A percentile compares a stretch with the other conserved stretches of the same genome.
Evolutionary conservation across 1,140 invertebrate species (phyloP).

Genomic region (Holotrichia oblita): DNA sequence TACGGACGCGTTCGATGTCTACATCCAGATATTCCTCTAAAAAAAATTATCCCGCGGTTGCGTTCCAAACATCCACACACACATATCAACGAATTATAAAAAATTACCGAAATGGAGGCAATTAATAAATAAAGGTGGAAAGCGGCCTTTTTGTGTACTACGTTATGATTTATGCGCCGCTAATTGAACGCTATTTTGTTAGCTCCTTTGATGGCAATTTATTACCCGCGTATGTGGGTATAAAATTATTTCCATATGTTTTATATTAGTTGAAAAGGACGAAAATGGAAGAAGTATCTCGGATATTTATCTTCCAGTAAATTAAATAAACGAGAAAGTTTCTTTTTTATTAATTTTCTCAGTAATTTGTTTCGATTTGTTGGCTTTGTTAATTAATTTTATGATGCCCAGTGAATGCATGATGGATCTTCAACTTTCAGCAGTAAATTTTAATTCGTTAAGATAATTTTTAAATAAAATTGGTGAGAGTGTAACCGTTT

Average conservation of each 20-base stretch:
- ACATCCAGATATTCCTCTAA: neutral
- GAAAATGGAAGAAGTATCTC: neutral
- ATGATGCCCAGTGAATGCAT: no score
- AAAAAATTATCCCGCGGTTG: neutral
- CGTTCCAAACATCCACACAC: neutral
- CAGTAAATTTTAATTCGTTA: no score
- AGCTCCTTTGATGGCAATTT: neutral
- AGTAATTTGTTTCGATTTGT: no score
- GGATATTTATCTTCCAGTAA: neutral
- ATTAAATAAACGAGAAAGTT: neutral
- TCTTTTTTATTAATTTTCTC: no score
- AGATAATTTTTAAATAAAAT: no score
- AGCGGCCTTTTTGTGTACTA: neutral
- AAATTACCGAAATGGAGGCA: neutral
- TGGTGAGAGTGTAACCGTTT: no score
- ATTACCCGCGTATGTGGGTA: neutral
- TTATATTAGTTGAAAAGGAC: neutral
- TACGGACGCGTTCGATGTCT: neutral
- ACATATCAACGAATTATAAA: neutral
- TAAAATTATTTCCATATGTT: neutral
- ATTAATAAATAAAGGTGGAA: neutral
- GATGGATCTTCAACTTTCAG: no score
- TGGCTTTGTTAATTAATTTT: no score
- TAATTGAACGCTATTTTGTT: slow-evolving; percentile 18
- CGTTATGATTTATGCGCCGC: neutral